phyloP scores from a whole-genome alignment of 2,797 vertebrate genomes.

The Trachurus trachurus region DNA sequence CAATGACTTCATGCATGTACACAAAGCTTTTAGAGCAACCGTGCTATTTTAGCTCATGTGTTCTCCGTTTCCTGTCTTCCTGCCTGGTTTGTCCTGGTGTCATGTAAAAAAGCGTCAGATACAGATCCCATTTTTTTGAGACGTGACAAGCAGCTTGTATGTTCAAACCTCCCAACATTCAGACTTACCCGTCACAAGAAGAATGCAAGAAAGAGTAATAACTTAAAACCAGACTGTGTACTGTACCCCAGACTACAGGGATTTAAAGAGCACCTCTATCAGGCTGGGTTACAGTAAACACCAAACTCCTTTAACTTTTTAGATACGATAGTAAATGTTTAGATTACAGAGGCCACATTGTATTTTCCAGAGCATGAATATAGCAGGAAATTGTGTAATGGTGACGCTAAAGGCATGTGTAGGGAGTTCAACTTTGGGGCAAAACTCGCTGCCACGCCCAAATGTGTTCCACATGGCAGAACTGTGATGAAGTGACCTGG shows the following conservation, averaged over 20 bases:
- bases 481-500: conserved; percentile 25
- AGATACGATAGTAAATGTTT: conserved; percentile 1
- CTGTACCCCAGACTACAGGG: neutral
- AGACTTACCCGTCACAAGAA: conserved; percentile 1
- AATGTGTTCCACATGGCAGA: conserved; percentile 54
- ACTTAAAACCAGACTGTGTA: neutral
- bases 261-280: conserved; percentile 6
- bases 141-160: neutral
- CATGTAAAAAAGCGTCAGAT: neutral
- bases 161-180: conserved; percentile 9
- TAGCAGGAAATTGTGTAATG: conserved; percentile 16
- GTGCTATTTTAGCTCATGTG: neutral
- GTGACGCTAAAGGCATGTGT: conserved; percentile 11
- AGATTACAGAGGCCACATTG: neutral
- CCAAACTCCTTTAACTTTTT: neutral
- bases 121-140: neutral
- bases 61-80: neutral
- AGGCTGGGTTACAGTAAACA: conserved; percentile 7
- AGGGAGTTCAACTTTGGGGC: conserved; percentile 54
- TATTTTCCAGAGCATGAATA: conserved; percentile 16
- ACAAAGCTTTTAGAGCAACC: neutral
- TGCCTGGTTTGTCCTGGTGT: neutral
- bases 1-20: neutral
- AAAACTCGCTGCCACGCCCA: conserved; percentile 48
- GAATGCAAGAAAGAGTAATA: neutral